Percentiles rank a stretch among this genome's conserved stretches.
Conservation (phyloP, 2,113 vertebrate species). For the Alectura lathami region DNA sequence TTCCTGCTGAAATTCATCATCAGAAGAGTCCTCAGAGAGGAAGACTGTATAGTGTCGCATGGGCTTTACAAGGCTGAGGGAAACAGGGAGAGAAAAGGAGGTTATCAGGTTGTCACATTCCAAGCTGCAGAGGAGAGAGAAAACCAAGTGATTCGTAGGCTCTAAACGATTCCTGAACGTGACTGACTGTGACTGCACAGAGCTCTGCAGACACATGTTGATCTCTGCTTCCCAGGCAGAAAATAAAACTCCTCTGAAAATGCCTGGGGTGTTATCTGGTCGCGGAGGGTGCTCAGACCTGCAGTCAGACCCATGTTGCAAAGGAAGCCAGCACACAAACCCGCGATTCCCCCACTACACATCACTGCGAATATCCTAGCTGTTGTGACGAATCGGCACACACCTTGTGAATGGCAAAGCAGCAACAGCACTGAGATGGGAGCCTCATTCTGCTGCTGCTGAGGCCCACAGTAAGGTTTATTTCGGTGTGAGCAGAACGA, state of each 20-base stretch:
- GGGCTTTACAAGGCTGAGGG: conserved; percentile 87
- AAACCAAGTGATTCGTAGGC: neutral
- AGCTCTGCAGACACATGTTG: neutral
- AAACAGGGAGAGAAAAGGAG: conserved; percentile 73
- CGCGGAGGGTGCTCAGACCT: accelerated
- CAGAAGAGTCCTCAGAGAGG: conserved; percentile 97
- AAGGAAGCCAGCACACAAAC: neutral
- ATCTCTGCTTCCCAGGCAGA: neutral
- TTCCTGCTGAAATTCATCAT: conserved; percentile 90
- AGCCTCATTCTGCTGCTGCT: neutral
- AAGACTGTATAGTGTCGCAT: conserved; percentile 97
- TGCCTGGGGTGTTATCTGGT: accelerated
- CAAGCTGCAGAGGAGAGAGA: conserved; percentile 5
- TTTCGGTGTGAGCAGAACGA: neutral
- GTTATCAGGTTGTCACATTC: conserved; percentile 16
- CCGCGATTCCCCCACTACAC: no score
- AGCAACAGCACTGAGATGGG: accelerated
- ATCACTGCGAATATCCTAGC: neutral
- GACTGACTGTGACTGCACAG: neutral
- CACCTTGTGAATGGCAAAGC: accelerated
- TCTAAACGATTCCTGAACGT: neutral
- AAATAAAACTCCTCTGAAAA: neutral
- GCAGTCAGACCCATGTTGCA: neutral
- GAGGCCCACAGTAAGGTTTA: neutral
- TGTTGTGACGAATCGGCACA: neutral